phyloP scores from a whole-genome alignment of 2,797 vertebrate genomes.

The Neopelma chrysocephalum region DNA sequence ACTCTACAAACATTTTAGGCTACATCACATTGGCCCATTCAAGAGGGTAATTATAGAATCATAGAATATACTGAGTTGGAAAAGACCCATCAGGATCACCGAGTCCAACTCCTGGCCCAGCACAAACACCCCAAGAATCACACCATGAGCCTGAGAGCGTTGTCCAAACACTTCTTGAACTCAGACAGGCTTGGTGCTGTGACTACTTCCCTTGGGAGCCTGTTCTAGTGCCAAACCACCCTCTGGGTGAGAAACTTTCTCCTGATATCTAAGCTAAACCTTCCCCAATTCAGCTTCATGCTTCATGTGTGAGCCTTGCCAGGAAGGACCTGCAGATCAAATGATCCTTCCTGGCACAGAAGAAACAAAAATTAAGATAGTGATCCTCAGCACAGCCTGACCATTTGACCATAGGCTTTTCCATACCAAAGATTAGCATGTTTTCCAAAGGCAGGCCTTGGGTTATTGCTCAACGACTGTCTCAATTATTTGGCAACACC shows the following conservation, averaged over 20 bases:
- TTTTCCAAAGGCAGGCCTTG: neutral
- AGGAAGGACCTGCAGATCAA: neutral
- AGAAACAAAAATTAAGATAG: neutral
- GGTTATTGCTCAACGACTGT: neutral
- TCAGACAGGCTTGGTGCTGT: neutral
- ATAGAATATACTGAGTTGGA: neutral
- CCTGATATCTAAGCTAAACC: neutral
- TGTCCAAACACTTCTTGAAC: neutral
- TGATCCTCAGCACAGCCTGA: neutral
- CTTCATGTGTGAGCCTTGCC: neutral
- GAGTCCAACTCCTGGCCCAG: neutral
- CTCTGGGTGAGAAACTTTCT: neutral
- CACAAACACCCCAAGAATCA: neutral
- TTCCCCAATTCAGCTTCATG: neutral
- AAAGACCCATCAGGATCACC: neutral
- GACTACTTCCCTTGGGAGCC: neutral
- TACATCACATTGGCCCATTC: neutral
- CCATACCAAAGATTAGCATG: neutral
- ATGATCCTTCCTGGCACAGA: neutral
- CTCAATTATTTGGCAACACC: neutral
- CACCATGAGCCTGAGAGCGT: neutral
- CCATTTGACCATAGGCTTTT: neutral
- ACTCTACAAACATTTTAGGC: neutral
- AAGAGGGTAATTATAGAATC: neutral
- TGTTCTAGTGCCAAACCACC: neutral